Conservation (phyloP, 1,140 invertebrate genomes). For the Watersipora subatra region DNA sequence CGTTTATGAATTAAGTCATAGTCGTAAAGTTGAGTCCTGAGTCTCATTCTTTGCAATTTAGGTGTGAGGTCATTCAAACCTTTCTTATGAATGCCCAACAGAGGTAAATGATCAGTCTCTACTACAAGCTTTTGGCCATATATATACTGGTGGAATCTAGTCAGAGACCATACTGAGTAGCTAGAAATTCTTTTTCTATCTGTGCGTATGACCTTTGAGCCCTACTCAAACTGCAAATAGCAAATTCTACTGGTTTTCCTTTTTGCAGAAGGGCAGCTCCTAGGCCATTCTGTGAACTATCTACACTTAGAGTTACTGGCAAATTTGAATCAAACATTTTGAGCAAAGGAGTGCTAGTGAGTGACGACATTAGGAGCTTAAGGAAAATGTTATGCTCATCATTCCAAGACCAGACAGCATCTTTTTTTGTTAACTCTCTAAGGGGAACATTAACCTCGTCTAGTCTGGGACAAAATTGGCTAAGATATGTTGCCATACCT, state of each 20-base stretch:
- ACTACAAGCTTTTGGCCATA: constrained; percentile 12
- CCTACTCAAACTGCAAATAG: constrained; percentile 17
- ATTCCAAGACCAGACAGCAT: constrained; percentile 7
- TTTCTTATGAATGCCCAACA: constrained; percentile 36
- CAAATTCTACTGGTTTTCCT: background rate
- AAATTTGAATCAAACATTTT: background rate
- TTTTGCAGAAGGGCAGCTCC: background rate
- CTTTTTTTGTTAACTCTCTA: constrained; percentile 12
- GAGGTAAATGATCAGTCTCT: constrained; percentile 38
- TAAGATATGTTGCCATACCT: constrained; percentile 14
- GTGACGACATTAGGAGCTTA: background rate
- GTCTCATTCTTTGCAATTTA: constrained; percentile 33
- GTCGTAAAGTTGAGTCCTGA: constrained; percentile 35
- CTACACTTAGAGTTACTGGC: background rate
- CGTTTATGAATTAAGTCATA: constrained; percentile 32
- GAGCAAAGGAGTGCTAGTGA: background rate
- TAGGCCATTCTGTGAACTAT: background rate
- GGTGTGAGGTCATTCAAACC: constrained; percentile 24
- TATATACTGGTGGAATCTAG: constrained; percentile 31
- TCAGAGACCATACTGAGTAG: constrained; percentile 14
- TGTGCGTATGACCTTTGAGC: constrained; percentile 17
- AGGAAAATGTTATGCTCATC: background rate
- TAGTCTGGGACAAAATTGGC: constrained; percentile 9
- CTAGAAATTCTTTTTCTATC: constrained; percentile 17
- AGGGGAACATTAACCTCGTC: constrained; percentile 1